Percentiles rank a stretch among this genome's conserved stretches.
phyloP scores from a whole-genome alignment of 2,797 vertebrate species.

The Sebastes matsubarae region DNA sequence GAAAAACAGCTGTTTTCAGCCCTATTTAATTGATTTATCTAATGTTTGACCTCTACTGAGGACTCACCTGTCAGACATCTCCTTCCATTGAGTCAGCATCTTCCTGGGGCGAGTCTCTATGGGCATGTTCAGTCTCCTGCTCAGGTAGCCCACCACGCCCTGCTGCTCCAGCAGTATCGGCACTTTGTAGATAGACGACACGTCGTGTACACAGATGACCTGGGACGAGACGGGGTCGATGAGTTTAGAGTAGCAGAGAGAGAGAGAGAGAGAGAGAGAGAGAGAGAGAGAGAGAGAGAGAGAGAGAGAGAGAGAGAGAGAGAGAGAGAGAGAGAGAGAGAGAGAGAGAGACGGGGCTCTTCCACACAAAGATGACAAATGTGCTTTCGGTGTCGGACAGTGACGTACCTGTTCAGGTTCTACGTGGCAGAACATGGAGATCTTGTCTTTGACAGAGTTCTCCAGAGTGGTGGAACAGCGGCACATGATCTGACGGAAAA shows the following conservation, averaged over 20 bases:
- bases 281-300: too few species aligned
- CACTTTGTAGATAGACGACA: constrained; percentile 93
- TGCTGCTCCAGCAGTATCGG: constrained; percentile 92
- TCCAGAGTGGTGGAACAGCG: constrained; percentile 91
- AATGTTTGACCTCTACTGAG: neutral
- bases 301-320: too few species aligned
- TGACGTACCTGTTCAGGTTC: constrained; percentile 90
- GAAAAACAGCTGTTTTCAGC: neutral
- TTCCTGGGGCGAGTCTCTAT: constrained; percentile 87
- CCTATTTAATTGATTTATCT: neutral
- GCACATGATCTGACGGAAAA: constrained; percentile 88
- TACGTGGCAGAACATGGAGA: constrained; percentile 98
- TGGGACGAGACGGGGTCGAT: constrained; percentile 39
- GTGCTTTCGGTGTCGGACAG: neutral
- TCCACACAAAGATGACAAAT: neutral
- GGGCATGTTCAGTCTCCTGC: constrained; percentile 89
- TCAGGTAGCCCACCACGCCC: constrained; percentile 93
- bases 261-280: too few species aligned
- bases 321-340: too few species aligned
- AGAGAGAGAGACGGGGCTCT: neutral
- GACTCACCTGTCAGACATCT: constrained; percentile 94
- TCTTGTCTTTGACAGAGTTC: constrained; percentile 95
- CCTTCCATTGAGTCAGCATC: constrained; percentile 95
- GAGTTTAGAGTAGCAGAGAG: neutral
- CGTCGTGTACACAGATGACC: constrained; percentile 96